Evolutionary conservation across 2,888 invertebrate genomes (phyloP).

Genomic region (Tetropium fuscum): DNA sequence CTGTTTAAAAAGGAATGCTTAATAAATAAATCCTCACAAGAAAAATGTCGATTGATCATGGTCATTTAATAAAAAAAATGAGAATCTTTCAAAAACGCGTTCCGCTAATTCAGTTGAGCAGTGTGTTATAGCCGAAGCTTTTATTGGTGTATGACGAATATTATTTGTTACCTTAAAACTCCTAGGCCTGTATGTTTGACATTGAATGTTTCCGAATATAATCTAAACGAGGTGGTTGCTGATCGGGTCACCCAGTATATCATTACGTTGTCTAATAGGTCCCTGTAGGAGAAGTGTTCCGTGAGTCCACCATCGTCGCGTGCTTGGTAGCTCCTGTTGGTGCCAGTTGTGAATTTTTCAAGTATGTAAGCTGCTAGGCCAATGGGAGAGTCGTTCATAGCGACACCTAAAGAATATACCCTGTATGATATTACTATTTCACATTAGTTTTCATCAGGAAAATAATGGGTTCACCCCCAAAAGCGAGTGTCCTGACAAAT

Average conservation of each 20-base stretch:
- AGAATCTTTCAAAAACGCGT: no score
- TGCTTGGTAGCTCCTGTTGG: constrained; percentile 67
- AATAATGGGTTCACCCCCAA: no score
- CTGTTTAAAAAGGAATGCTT: no score
- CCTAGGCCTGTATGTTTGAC: constrained; percentile 10
- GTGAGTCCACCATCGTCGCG: constrained; percentile 75
- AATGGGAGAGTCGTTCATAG: constrained; percentile 80
- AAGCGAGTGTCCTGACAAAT: no score
- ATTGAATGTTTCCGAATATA: constrained; percentile 77
- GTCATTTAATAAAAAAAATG: no score
- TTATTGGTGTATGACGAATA: no score
- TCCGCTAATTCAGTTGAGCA: no score
- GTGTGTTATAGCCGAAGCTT: no score
- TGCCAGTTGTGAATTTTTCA: constrained; percentile 88
- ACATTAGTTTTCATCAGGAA: no score
- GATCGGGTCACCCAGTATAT: constrained; percentile 82
- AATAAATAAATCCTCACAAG: no score
- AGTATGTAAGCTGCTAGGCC: constrained; percentile 91
- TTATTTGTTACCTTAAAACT: constrained; percentile 23
- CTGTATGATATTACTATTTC: not conserved
- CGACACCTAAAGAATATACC: constrained; percentile 69
- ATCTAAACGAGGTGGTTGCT: constrained; percentile 78
- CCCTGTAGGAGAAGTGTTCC: constrained; percentile 75
- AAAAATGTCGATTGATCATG: no score
- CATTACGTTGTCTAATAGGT: constrained; percentile 82